Evolutionary conservation across 2,113 vertebrate species (phyloP).

Genomic region (Callorhinus ursinus): DNA sequence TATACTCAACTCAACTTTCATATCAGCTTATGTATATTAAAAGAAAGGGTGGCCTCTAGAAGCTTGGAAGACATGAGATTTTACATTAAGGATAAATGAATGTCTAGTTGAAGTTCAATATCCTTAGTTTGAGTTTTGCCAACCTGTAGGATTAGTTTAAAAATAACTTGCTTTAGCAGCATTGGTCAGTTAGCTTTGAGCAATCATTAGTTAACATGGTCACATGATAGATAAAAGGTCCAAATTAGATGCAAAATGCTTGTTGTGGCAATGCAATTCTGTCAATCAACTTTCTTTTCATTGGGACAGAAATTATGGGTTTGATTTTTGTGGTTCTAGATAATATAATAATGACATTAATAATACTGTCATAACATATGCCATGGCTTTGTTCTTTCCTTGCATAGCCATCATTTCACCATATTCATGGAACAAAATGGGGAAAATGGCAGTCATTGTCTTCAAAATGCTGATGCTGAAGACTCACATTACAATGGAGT

Average conservation of each 20-base stretch:
- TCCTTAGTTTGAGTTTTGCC: neutral
- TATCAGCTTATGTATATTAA: neutral
- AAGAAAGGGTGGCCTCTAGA: neutral
- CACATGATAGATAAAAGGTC: neutral
- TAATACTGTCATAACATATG: neutral
- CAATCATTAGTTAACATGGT: neutral
- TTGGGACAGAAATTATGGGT: neutral
- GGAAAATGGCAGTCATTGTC: neutral
- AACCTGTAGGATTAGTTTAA: neutral
- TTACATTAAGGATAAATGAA: neutral
- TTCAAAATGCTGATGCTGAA: neutral
- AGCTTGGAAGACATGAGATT: neutral
- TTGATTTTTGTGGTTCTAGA: neutral
- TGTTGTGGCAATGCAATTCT: neutral
- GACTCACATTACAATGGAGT: rapidly evolving
- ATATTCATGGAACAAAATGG: neutral
- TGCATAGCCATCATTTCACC: neutral
- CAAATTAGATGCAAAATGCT: neutral
- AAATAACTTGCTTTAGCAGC: neutral
- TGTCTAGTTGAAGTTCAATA: neutral
- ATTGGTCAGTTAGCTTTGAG: neutral
- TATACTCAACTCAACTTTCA: neutral
- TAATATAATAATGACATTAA: neutral
- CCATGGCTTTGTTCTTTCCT: neutral
- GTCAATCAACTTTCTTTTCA: neutral